Evolutionary conservation across 2,797 vertebrate species (phyloP).

Genomic region (Ctenosaura bakeri): DNA sequence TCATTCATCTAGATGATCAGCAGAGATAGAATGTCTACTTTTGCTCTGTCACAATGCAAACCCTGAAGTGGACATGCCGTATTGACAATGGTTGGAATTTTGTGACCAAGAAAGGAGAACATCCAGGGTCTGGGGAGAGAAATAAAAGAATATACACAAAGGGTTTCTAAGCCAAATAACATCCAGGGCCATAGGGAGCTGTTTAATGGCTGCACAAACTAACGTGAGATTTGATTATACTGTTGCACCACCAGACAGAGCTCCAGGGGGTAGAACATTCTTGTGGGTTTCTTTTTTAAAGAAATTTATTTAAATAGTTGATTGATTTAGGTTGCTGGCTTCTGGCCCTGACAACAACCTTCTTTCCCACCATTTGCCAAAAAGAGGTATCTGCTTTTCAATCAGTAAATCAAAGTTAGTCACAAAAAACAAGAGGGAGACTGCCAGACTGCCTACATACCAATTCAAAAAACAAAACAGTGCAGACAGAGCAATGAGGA

Average conservation of each 20-base stretch:
- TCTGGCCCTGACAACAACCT: conserved; percentile 40
- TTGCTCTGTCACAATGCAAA: not conserved
- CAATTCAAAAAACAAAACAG: not conserved
- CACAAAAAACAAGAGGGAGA: conserved; percentile 13
- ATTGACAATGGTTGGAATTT: not conserved
- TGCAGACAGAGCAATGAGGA: not conserved
- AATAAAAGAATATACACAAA: not conserved
- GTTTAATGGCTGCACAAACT: not conserved
- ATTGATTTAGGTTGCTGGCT: not conserved
- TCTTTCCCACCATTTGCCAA: conserved; percentile 27
- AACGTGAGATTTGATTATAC: conserved; percentile 27
- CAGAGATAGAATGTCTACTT: not conserved
- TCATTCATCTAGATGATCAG: not conserved
- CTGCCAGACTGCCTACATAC: not conserved
- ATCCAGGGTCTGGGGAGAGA: not conserved
- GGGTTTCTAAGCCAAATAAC: conserved; percentile 19
- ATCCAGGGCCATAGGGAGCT: conserved; percentile 33
- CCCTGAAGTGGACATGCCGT: not conserved
- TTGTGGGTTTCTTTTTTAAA: conserved; percentile 15
- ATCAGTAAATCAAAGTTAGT: not conserved
- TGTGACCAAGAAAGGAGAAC: not conserved
- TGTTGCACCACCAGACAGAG: conserved; percentile 25
- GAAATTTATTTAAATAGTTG: conserved; percentile 12
- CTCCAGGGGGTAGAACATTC: conserved; percentile 34
- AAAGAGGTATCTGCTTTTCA: conserved; percentile 34